Base-by-base conservation (phyloP, 2,888 invertebrate species). In the Zygothrica quintamaculata region DNA sequence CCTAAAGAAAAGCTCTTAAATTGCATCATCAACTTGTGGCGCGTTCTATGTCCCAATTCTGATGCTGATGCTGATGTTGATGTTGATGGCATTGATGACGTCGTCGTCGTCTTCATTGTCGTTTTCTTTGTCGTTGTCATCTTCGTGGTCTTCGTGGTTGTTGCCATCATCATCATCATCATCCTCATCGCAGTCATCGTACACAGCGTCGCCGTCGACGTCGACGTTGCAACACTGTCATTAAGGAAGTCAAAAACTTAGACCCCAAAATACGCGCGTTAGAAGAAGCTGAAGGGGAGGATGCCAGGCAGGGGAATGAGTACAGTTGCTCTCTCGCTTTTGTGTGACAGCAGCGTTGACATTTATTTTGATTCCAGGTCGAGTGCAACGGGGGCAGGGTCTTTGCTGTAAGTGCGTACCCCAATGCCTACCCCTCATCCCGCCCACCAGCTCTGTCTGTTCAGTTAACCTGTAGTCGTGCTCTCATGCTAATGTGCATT, bases 201-300 rank as follows among this genome's bases (percentile, higher is more conserved):
- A 50, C 8, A 40, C 64, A 13, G 36, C 59, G 22, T 53, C 52
- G 53, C 67, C 46, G 29, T 37, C 55, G 56, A 51, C 47, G 51
- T 58, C 42, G 62, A 12, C 43, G 55, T 52, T 56, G 71, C 76
- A 76, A 56, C 87, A 79, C 46, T 84, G 82, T 84, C 82, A 84
- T 87, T 84, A 84, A 69, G 82, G 76, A 84, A 84, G 87, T 84
- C 85, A 81, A 73, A 81, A 87, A 84, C 82, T 87, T 78, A 81
- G 78, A 81, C 78, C 82, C 75, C 67, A 68, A 65, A 70, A 51
- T 37, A 55, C 55, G 66, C 40, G 53, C 47, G 18, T 3, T 5
- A 22, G 18, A 5, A n/a, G n/a, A n/a, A n/a, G n/a, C n/a, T n/a
- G 18, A 22, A 3, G 5, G 18, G 18, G 18, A 22, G 55, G 37